Conservation (phyloP, 2,888 invertebrate species). For the Noctua janthina region DNA sequence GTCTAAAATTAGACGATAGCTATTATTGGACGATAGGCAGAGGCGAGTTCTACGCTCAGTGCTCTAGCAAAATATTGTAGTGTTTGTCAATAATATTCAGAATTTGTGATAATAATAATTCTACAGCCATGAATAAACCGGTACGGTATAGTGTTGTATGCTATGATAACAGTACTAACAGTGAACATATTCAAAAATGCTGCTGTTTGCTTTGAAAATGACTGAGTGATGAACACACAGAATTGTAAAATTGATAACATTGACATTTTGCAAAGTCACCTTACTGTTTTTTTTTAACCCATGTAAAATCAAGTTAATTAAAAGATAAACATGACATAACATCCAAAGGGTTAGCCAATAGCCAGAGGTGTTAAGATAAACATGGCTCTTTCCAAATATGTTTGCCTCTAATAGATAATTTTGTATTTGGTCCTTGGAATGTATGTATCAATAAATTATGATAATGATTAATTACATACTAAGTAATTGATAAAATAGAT, state of each 20-base stretch:
- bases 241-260: slow-evolving; percentile 12
- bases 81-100: slow-evolving; percentile 60
- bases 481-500: slow-evolving; percentile 6
- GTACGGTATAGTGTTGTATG: slow-evolving; percentile 32
- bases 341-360: too few relatives aligned
- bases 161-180: slow-evolving; percentile 1
- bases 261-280: slow-evolving; percentile 47
- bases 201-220: neutral
- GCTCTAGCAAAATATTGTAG: slow-evolving; percentile 48
- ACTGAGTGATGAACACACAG: neutral
- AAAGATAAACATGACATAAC: neutral
- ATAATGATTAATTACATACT: neutral
- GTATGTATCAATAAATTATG: neutral
- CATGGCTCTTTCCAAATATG: too few relatives aligned
- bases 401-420: slow-evolving; percentile 1
- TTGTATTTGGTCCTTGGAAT: neutral
- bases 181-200: neutral
- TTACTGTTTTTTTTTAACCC: slow-evolving; percentile 2
- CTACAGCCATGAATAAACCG: slow-evolving; percentile 51
- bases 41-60: slow-evolving; percentile 61
- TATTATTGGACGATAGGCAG: slow-evolving; percentile 80
- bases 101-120: slow-evolving; percentile 36
- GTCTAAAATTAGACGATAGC: slow-evolving; percentile 86
- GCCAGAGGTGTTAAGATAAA: too few relatives aligned
- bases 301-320: neutral